Evolutionary conservation across 2,113 vertebrate genomes (phyloP), one percentile per base, ranked within the genome.

Genomic region (Lampris megalopsis): DNA sequence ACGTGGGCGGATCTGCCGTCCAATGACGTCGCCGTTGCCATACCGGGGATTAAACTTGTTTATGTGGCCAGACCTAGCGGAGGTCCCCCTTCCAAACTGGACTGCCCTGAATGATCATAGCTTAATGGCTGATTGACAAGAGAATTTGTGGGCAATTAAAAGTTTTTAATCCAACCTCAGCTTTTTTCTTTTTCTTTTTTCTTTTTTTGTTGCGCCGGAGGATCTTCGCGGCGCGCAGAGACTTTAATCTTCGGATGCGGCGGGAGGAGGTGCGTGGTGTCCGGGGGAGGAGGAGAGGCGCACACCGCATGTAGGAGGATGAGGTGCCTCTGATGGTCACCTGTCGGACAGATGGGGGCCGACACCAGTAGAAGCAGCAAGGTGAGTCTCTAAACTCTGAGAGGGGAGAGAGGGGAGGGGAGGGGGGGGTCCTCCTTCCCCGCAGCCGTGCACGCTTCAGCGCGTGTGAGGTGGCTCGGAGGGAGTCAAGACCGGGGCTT

Each of bases 1-100:
- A 69, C 70, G 87, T 88, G 86, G 90, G 90, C 81, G 93, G 92
- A 73, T 86, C 79, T 83, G 59, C 71, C 24, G 24, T 24, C 24
- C 24, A 53, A 24, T 80, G 79, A 88, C 83, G 86, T 86, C 79
- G 41, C 37, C 72, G 24, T 24, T 24, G 24, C 24, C 56, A 42
- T 76, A 57, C 70, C 2, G 47, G 69, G 88, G 93, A 94, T 94
- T 94, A 95, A 92, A 86, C 90, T 93, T 91, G 93, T 93, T 91
- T 70, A 88, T 91, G 85, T 91, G 84, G 86, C 85, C 85, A 82
- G 80, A 89, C 88, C 79, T 79, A 1, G 72, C 71, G 68, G 24
- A 24, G 24, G 24, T 24, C 24, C 24, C 24, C 73, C 47, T 82
- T 80, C 69, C 56, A 4, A 58, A 6, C 37, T 38, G 10, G 3